phyloP scores from a whole-genome alignment of 2,888 invertebrate genomes.

The Ecdyonurus torrentis region DNA sequence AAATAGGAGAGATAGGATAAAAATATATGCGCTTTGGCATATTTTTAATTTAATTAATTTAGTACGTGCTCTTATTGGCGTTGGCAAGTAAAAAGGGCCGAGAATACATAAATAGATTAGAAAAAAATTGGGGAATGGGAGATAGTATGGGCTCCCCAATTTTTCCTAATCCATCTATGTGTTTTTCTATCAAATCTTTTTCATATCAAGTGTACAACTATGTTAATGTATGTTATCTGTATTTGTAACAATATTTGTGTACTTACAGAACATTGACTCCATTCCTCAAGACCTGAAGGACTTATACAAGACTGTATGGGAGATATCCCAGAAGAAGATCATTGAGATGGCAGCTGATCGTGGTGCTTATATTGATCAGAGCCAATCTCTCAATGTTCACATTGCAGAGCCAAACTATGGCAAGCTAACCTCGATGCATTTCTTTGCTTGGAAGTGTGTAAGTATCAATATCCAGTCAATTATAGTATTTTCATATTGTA shows the following conservation, averaged over 20 bases:
- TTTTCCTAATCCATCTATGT: too few species aligned
- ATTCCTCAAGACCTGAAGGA: slow-evolving; percentile 74
- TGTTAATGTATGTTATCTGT: neutral
- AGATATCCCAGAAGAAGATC: slow-evolving; percentile 81
- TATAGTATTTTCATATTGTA: too few species aligned
- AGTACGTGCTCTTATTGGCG: too few species aligned
- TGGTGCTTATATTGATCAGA: slow-evolving; percentile 97
- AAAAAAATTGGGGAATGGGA: too few species aligned
- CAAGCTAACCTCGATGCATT: slow-evolving; percentile 94
- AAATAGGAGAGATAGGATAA: too few species aligned
- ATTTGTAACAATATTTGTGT: neutral
- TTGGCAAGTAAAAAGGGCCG: too few species aligned
- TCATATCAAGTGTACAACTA: too few species aligned
- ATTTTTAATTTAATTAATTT: too few species aligned
- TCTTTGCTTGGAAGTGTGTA: slow-evolving; percentile 86
- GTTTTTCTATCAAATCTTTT: neutral
- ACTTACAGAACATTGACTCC: slow-evolving; percentile 48
- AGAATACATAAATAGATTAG: too few species aligned
- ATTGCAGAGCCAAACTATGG: slow-evolving; percentile 89
- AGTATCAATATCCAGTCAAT: too few species aligned
- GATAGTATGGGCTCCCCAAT: too few species aligned
- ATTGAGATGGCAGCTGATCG: slow-evolving; percentile 96
- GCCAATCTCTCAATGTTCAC: slow-evolving; percentile 94
- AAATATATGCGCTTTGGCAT: too few species aligned
- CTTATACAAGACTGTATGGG: slow-evolving; percentile 95